phyloP scores from a whole-genome alignment of 2,113 vertebrate genomes.

The Corapipo altera region DNA sequence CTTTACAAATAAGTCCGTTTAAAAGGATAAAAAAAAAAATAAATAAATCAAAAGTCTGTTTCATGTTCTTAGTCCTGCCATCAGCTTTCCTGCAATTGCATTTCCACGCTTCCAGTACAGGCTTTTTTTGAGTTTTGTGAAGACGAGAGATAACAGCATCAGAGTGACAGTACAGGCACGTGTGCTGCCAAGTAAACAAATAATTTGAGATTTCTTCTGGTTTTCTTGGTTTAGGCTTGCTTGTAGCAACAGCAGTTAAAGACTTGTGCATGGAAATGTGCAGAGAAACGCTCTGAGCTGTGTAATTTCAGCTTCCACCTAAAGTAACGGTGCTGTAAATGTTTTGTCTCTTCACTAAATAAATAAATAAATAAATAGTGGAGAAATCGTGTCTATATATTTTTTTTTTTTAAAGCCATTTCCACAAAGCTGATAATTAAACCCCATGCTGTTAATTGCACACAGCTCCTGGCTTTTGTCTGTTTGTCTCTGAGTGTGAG shows the following conservation, averaged over 20 bases:
- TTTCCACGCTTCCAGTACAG: background rate
- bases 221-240: background rate
- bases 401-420: background rate
- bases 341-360: background rate
- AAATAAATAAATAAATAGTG: background rate
- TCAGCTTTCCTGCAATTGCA: background rate
- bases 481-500: background rate
- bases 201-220: background rate
- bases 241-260: too few relatives aligned
- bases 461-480: background rate
- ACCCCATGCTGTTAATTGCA: background rate
- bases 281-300: background rate
- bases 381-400: accelerated
- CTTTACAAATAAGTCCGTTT: background rate
- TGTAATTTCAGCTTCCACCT: background rate
- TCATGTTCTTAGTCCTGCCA: background rate
- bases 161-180: accelerated
- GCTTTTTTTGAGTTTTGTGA: background rate
- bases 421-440: background rate
- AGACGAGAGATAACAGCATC: background rate
- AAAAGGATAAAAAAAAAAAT: background rate
- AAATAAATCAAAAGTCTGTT: background rate
- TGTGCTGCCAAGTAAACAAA: background rate
- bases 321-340: background rate
- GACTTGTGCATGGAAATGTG: background rate